These are phyloP conservation scores for Herminia tarsipennalis DNA, from an alignment of 2,888 invertebrate species.

Conservation along the genomic window DNA sequence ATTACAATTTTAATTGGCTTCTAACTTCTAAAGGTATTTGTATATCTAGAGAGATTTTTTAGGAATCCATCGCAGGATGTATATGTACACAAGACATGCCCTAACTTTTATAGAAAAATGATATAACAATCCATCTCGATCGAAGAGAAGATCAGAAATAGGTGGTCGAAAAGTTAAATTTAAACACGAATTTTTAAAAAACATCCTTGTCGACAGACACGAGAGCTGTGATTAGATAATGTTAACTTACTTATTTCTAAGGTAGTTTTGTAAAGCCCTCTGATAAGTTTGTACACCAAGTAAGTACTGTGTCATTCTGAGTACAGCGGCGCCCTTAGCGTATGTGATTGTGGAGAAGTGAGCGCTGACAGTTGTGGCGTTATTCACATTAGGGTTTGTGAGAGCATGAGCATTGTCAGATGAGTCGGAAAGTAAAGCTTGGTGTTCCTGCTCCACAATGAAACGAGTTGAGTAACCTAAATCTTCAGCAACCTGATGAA, in stretches of 20 bases:
- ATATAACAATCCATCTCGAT: too few relatives aligned
- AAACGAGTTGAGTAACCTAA: slow-evolving; percentile 80
- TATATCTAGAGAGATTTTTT: too few relatives aligned
- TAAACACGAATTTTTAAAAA: too few relatives aligned
- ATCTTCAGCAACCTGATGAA: slow-evolving; percentile 61
- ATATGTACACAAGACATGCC: too few relatives aligned
- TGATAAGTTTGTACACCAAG: slow-evolving; percentile 83
- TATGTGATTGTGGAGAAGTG: slow-evolving; percentile 90
- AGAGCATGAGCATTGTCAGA: slow-evolving; percentile 85
- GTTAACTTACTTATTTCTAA: slow-evolving; percentile 11
- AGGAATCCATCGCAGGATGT: too few relatives aligned
- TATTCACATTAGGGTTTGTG: slow-evolving; percentile 80
- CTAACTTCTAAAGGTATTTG: too few relatives aligned
- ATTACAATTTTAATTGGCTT: too few relatives aligned
- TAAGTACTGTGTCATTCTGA: slow-evolving; percentile 89
- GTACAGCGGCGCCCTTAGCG: slow-evolving; percentile 86
- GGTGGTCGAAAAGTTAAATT: too few relatives aligned
- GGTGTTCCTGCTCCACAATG: slow-evolving; percentile 88
- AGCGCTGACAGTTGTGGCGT: slow-evolving; percentile 83
- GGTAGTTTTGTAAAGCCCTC: slow-evolving; percentile 68
- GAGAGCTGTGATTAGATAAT: too few relatives aligned
- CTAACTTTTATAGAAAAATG: too few relatives aligned
- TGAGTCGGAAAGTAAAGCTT: slow-evolving; percentile 86
- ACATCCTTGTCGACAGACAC: too few relatives aligned
- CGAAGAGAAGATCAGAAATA: too few relatives aligned